Base-by-base conservation (phyloP, 2,888 invertebrate species). In the Chrysolina haemoptera region DNA sequence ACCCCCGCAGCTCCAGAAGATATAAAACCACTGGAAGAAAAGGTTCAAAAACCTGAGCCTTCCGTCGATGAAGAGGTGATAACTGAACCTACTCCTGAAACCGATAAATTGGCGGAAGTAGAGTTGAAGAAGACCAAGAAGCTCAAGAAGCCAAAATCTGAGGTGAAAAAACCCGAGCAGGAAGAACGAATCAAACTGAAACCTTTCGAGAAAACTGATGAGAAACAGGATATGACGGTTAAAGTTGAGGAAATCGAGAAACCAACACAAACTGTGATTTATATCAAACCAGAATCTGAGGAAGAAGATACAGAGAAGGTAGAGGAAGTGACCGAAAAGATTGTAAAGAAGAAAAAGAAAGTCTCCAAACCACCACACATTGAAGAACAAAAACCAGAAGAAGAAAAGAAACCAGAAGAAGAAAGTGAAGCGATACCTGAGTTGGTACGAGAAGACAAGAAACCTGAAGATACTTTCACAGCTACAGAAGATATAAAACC, bases 91-190 rank as follows among this genome's bases (percentile, higher is more conserved):
- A 76, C 74, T 82, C 90, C 91, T 35, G 82, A 80, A 76, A 78
- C 89, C 14, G 91, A 93, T 0, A 91, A 91, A 70, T 91, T 93
- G 80, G 91, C 92, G 72, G 90, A 92, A 85, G 89, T 94, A 5
- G 94, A 94, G 87, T 87, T 94, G 10, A 86, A 85, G 65, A 86
- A 86, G 79, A 81, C 83, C 5, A 80, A 81, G 65, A 66, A 71
- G 69, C 76, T 81, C 4, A 75, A 82, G 14, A 83, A 82, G 75
- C 83, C 82, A 77, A 83, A 82, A 77, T 77, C 79, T 8, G 78
- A 75, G 63, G 82, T 81, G 1, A 79, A 78, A 80, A 86, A 27
- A 27, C 1, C 27, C 1, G 27, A 27, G 85, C 2, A 27, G 27
- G 27, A 27, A 27, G 27, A n/a, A n/a, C n/a, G 27, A 27, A 5